Base-by-base conservation (phyloP, 2,888 invertebrate genomes). In the Machimus atricapillus region DNA sequence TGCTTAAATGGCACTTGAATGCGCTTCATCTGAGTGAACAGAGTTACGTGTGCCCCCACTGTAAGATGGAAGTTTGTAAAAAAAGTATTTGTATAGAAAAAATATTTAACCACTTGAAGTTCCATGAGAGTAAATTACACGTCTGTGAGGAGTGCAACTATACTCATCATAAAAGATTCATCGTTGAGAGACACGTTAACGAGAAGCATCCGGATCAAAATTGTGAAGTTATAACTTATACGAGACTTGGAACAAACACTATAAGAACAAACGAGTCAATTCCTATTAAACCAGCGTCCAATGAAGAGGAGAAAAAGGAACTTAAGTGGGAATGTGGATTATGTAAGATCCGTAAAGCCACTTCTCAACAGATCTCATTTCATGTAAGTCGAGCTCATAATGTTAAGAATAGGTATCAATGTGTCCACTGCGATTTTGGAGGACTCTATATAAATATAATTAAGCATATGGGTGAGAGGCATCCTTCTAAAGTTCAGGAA, bases 71-170 rank as follows among this genome's bases (percentile, higher is more conserved):
- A 87, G 93, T 94, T 78, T 92, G 93, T 14, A 92, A 94, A 66
- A 94, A 94, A 89, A 89, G 56, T 90, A 92, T 92, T 8, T 89
- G 91, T 0, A 93, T 95, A 4, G 94, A 94, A n/a, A 94, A 95
- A 88, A 94, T 97, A 87, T 91, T 96, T 14, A 93, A 94, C 81
- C 97, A 97, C 92, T 93, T 97, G 88, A 95, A 95, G 90, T 94
- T 96, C 93, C 97, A 97, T 92, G 96, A 96, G 89, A 93, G 93
- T 7, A 94, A 94, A 87, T 92, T 97, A 52, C 97, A 95, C 91
- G 95, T 95, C 89, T 97, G 97, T 91, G 94, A 94, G 0, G 92
- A 93, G 88, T 97, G 97, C 90, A 90, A 93, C 52, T 95, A 95
- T 91, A 94, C 95, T 89, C 95, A 96, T 91, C 94, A 94, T 90